phyloP scores from a whole-genome alignment of 2,113 vertebrate genomes.

The Ceratotherium simum region DNA sequence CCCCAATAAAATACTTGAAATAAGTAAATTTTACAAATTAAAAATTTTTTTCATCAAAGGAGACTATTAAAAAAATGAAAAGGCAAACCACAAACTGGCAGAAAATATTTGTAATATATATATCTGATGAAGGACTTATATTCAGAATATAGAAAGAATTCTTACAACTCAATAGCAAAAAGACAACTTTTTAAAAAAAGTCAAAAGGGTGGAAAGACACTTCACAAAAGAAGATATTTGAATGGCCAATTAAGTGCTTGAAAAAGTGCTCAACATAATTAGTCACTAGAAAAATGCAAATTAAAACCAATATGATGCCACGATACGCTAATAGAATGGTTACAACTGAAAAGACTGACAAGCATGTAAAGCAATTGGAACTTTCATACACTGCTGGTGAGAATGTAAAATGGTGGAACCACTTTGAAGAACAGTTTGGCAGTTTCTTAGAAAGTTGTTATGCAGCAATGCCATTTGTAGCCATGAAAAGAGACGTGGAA shows the following conservation, averaged over 20 bases:
- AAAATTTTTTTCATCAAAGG: neutral
- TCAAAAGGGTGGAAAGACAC: neutral
- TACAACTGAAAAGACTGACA: neutral
- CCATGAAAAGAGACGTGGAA: neutral
- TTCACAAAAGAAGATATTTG: neutral
- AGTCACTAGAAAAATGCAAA: neutral
- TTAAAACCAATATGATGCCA: neutral
- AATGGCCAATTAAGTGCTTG: neutral
- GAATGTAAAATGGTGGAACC: neutral
- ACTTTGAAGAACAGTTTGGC: neutral
- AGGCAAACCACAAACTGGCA: neutral
- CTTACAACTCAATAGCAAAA: neutral
- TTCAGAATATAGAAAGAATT: neutral
- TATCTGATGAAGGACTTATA: neutral
- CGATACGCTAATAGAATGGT: neutral
- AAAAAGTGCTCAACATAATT: neutral
- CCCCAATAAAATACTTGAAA: neutral
- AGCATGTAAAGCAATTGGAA: neutral
- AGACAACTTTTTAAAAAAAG: neutral
- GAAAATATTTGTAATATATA: neutral
- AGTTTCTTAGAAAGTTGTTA: neutral
- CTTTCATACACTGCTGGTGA: neutral
- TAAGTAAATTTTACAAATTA: neutral
- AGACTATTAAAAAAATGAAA: neutral
- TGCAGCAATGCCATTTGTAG: neutral